Conservation (phyloP, 1,140 invertebrate species). For the Papilio glaucus region DNA sequence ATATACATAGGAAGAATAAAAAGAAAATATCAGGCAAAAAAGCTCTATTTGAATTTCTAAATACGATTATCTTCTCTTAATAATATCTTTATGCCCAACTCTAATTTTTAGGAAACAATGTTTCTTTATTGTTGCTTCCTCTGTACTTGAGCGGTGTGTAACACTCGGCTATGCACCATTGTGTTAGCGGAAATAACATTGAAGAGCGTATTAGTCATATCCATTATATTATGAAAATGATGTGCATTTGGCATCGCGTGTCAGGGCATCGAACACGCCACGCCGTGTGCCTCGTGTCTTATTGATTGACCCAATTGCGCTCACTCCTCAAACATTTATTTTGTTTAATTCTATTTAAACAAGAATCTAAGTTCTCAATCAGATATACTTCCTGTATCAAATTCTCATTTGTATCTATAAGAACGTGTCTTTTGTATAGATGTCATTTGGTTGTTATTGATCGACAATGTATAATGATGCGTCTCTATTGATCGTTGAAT, state of each 20-base stretch:
- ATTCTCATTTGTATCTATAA: not conserved
- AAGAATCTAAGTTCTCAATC: slow-evolving; percentile 15
- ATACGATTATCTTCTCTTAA: too few species aligned
- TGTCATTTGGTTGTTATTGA: not conserved
- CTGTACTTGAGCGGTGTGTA: not conserved
- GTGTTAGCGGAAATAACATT: slow-evolving; percentile 7
- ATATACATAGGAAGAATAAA: too few species aligned
- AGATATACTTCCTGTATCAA: slow-evolving; percentile 22
- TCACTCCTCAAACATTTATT: slow-evolving; percentile 29
- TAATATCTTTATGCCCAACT: too few species aligned
- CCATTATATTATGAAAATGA: slow-evolving; percentile 21
- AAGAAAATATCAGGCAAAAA: too few species aligned
- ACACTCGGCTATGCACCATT: not conserved
- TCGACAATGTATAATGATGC: slow-evolving; percentile 17
- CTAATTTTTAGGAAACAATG: too few species aligned
- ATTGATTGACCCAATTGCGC: slow-evolving; percentile 67
- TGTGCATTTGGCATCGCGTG: slow-evolving; percentile 43
- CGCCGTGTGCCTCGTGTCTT: slow-evolving; percentile 45
- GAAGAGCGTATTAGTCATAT: slow-evolving; percentile 26
- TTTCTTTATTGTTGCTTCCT: not conserved
- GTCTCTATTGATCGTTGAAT: slow-evolving; percentile 1
- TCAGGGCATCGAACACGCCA: slow-evolving; percentile 43
- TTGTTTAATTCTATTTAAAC: slow-evolving; percentile 38
- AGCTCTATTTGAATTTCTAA: too few species aligned
- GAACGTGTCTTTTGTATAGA: not conserved